Evolutionary conservation across 2,797 vertebrate genomes (phyloP), one percentile per base, ranked within the genome.

Genomic region (Tangara arthus): DNA sequence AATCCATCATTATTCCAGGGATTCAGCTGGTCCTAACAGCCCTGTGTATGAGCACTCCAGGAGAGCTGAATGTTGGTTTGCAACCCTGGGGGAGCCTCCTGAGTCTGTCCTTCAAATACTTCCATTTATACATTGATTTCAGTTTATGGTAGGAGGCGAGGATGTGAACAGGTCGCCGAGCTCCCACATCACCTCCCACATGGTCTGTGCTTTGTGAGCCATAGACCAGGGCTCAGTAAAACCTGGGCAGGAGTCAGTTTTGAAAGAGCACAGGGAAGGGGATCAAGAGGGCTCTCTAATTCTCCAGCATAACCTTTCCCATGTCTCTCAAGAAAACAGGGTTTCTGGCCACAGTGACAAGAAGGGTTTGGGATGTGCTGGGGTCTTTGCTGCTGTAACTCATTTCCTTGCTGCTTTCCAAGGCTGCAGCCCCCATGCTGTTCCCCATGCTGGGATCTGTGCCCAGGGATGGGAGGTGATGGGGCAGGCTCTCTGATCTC

Each of bases 1-100:
- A 82, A 92, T 87, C 63, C 42, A 70, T 88, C 71, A 66, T 64
- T 78, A 91, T 82, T 82, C 26, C 47, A 69, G 50, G 70, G 75
- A 61, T 72, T 76, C 90, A 90, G 39, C 66, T 94, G 39, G 47
- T 92, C 79, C 34, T 71, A 57, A 63, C 17, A 80, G 66, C 27
- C 60, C 39, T 5, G 0, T 37, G 26, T 34, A 27, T 4, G 27
- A 1, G 15, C 56, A 59, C 20, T 76, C 52, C 5, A 5, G 71
- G 50, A 90, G 60, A 75, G 79, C 61, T 55, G 34, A 53, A 66
- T 32, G 35, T 70, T 92, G 30, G 41, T 91, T 96, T 85, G 64
- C 55, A 90, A 1, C 50, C 41, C 70, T 17, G 26, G 15, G 41
- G 34, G 35, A 90, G n/a, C 22, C 37, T 90, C 47, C 56, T 37